Conservation (phyloP, 2,113 vertebrate genomes). For the Kryptolebias marmoratus region DNA sequence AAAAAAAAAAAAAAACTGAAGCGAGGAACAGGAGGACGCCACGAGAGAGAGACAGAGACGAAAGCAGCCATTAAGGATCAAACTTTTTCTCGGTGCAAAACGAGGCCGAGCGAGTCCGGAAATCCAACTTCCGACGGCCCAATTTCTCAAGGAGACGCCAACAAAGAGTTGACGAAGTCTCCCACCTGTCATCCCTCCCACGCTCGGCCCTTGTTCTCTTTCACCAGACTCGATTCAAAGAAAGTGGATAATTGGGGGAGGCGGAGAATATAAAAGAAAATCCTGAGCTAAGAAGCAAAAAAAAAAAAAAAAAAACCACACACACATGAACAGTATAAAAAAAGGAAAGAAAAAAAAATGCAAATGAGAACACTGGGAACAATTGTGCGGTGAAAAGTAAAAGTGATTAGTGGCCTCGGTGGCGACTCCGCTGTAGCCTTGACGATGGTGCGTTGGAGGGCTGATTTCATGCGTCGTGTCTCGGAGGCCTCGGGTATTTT, state of each 20-base stretch:
- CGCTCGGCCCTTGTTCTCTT: conserved; percentile 14
- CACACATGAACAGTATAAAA: no score
- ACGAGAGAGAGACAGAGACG: conserved; percentile 3
- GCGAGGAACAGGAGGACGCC: background rate
- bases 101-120: background rate
- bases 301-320: conserved; percentile 3
- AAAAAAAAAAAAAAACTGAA: conserved; percentile 6
- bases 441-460: conserved; percentile 30
- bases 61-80: conserved; percentile 1
- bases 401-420: conserved; percentile 40
- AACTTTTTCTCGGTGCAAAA: conserved; percentile 17
- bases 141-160: conserved; percentile 50
- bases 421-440: conserved; percentile 23
- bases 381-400: conserved; percentile 22
- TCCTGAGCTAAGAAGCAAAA: background rate
- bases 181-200: conserved; percentile 26
- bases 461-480: conserved; percentile 49
- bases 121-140: conserved; percentile 3
- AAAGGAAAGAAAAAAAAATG: conserved; percentile 12
- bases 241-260: conserved; percentile 16
- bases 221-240: conserved; percentile 24
- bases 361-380: conserved; percentile 13
- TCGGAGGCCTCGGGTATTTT: conserved; percentile 33
- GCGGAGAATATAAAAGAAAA: conserved; percentile 5
- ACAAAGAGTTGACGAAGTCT: conserved; percentile 28